Conservation (phyloP, 2,113 vertebrate species). For the Notechis scutatus region DNA sequence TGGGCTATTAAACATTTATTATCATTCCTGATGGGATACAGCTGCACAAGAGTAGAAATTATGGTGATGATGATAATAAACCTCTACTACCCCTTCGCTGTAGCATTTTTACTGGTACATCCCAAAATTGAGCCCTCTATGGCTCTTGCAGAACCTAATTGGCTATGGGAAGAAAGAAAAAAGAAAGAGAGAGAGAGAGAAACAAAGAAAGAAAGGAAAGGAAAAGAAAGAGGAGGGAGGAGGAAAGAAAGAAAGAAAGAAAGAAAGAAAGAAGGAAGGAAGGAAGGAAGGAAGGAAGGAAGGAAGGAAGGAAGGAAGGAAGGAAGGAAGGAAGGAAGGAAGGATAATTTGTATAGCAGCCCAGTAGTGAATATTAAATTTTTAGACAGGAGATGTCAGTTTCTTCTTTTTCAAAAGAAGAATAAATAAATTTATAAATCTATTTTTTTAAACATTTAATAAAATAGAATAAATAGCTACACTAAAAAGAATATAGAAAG, state of each 20-base stretch:
- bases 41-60: conserved; percentile 31
- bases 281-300: background rate
- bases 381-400: background rate
- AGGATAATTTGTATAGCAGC: no score
- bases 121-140: background rate
- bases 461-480: background rate
- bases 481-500: background rate
- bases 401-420: background rate
- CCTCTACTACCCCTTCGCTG: conserved; percentile 44
- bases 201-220: background rate
- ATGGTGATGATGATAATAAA: conserved; percentile 50
- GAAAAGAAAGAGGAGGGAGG: rapidly evolving
- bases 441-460: background rate
- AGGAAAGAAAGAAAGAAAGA: rapidly evolving
- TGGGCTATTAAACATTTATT: conserved; percentile 70
- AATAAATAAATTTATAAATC: background rate
- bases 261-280: background rate
- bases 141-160: conserved; percentile 17
- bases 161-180: conserved; percentile 19
- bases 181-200: rapidly evolving
- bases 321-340: background rate
- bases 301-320: no score
- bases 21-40: conserved; percentile 62
- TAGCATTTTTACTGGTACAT: conserved; percentile 26
- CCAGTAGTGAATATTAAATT: background rate